Conservation (phyloP, 1,140 invertebrate genomes). For the Trichonephila clavata region DNA sequence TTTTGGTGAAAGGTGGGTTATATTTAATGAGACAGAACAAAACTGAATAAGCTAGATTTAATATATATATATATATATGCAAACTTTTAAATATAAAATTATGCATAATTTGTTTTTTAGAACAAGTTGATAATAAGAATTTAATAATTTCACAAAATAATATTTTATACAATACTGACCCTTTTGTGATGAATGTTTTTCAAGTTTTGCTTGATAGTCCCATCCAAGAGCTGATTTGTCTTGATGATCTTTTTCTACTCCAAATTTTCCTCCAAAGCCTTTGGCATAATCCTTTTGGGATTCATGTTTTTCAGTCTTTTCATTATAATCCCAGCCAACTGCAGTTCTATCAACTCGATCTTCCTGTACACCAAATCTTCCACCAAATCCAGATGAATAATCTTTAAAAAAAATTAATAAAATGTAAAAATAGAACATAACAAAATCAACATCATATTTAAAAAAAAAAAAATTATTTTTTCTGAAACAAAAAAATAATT, state of each 20-base stretch:
- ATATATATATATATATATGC: too few species aligned
- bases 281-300: slow-evolving; percentile 87
- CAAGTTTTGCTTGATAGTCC: slow-evolving; percentile 82
- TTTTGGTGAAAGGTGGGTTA: too few species aligned
- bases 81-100: too few species aligned
- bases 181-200: slow-evolving; percentile 82
- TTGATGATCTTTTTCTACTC: slow-evolving; percentile 90
- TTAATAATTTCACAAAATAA: neutral
- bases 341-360: slow-evolving; percentile 89
- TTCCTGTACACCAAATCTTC: slow-evolving; percentile 93
- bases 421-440: neutral
- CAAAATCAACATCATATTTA: too few species aligned
- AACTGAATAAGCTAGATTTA: too few species aligned
- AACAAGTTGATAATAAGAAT: too few species aligned
- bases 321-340: slow-evolving; percentile 82
- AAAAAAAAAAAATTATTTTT: too few species aligned
- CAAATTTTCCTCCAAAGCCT: slow-evolving; percentile 96
- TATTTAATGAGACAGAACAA: too few species aligned
- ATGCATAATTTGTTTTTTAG: too few species aligned
- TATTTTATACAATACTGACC: slow-evolving; percentile 17
- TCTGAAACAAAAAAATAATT: too few species aligned
- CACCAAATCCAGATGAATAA: slow-evolving; percentile 88
- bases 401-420: slow-evolving; percentile 67
- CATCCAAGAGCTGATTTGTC: slow-evolving; percentile 86
- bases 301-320: slow-evolving; percentile 82